A percentile compares a stretch with the other conserved stretches of the same genome.
Evolutionary conservation across 2,113 vertebrate species (phyloP).

Genomic region (Arizona elegans): DNA sequence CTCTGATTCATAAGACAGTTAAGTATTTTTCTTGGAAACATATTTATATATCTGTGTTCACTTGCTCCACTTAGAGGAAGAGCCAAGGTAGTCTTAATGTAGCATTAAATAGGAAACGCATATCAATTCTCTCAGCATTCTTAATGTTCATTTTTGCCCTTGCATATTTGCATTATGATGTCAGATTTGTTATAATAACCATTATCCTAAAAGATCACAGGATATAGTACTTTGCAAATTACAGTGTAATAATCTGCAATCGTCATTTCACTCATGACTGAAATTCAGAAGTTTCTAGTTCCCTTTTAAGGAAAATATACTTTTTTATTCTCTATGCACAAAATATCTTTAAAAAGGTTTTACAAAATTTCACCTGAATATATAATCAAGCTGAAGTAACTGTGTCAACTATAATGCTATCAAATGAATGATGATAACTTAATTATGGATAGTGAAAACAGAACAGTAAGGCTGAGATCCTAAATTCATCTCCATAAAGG

Average conservation of each 20-base stretch:
- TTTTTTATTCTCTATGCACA: neutral
- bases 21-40: neutral
- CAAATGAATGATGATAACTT: neutral
- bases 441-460: neutral
- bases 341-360: neutral
- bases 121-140: neutral
- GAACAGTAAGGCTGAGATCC: neutral
- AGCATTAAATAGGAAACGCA: neutral
- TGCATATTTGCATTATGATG: neutral
- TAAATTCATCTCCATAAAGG: neutral
- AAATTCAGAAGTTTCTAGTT: slow-evolving; percentile 1
- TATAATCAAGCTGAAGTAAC: neutral
- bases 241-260: neutral
- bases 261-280: slow-evolving; percentile 10
- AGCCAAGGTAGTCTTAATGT: neutral
- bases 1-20: neutral
- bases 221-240: slow-evolving; percentile 13
- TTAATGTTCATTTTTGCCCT: slow-evolving; percentile 16
- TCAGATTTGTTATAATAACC: slow-evolving; percentile 12
- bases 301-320: neutral
- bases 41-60: slow-evolving; percentile 3
- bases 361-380: neutral
- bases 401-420: neutral
- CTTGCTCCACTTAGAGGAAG: neutral
- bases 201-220: slow-evolving; percentile 6